Base-by-base conservation (phyloP, 1,140 invertebrate species). In the Coptotermes formosanus region DNA sequence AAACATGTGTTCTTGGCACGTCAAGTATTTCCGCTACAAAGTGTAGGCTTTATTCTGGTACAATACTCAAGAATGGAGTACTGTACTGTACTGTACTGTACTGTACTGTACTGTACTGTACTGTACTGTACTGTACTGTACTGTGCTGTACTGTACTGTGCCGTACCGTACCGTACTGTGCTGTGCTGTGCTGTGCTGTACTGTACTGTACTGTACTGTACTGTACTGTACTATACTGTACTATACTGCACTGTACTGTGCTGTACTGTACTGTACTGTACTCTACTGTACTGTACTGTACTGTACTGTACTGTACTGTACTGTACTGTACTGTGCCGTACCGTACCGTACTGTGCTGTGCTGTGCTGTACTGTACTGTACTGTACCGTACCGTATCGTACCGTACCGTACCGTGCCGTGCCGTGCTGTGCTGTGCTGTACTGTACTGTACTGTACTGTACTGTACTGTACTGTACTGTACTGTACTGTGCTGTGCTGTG, bases 381-480 rank as follows among this genome's bases (percentile, higher is more conserved):
- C 85, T 44, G 85, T 85, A 85, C 48, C 85, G 69, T 85, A 69
- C 48, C 85, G 85, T 85, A 69, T 48, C 85, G 86, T 86, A 43
- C 84, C 83, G 86, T 86, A 48, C 86, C 86, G 84, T 86, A 32
- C 59, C 86, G 86, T 86, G 25, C 86, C 86, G 82, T 86, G n/a
- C 86, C 82, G 86, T 86, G 23, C 84, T 84, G 86, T 85, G n/a
- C 84, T 84, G 86, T 86, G n/a, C 82, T 84, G 86, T 86, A 48
- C 84, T 84, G 83, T 86, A 38, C 85, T 52, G 85, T 85, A 38
- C 85, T 52, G 85, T 85, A 38, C 85, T 48, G 85, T 85, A 38
- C 48, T 32, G 52, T 85, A 69, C 48, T 52, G 69, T 85, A 38
- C 48, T 52, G 52, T 85, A 38, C 48, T 52, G 85, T 85, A 38